A percentile compares a stretch with the other conserved stretches of the same genome.
Conservation (phyloP, 2,113 vertebrate genomes). For the Pygoscelis antarcticus region DNA sequence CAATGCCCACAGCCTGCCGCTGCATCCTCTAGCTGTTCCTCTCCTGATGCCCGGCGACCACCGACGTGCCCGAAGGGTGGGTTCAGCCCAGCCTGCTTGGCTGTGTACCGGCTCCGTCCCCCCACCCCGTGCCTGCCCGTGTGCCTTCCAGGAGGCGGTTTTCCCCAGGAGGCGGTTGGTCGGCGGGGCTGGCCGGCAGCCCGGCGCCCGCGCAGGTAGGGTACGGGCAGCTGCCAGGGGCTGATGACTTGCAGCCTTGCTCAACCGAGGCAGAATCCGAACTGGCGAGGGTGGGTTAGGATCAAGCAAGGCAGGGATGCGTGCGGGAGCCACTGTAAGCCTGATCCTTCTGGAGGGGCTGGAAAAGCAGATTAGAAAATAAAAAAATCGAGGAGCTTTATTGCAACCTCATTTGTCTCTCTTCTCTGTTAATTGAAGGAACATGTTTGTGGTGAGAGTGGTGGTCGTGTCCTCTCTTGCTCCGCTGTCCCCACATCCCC, state of each 20-base stretch:
- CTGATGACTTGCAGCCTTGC: not conserved
- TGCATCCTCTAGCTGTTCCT: fast-evolving
- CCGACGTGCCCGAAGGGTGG: fast-evolving
- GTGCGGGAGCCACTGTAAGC: not conserved
- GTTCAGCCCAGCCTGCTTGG: not conserved
- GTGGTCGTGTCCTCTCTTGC: not conserved
- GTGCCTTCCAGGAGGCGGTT: not conserved
- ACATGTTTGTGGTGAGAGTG: not conserved
- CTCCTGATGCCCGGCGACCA: not conserved
- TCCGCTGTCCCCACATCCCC: not conserved
- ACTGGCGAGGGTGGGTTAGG: not conserved
- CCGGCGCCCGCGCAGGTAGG: fast-evolving
- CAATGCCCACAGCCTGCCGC: not conserved
- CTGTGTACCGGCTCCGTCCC: not conserved
- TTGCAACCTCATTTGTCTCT: not conserved
- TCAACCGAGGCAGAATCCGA: not conserved
- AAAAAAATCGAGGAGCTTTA: not conserved
- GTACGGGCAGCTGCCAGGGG: not conserved
- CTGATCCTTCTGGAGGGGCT: not conserved
- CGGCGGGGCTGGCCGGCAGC: not conserved
- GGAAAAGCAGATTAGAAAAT: not conserved
- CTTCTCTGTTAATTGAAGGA: not conserved
- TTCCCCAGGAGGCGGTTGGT: not conserved
- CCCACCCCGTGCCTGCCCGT: fast-evolving
- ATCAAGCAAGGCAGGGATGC: not conserved